These are phyloP conservation scores for Holcopasites calliopsidis DNA, from an alignment of 1,140 invertebrate species.

Conservation along the genomic window DNA sequence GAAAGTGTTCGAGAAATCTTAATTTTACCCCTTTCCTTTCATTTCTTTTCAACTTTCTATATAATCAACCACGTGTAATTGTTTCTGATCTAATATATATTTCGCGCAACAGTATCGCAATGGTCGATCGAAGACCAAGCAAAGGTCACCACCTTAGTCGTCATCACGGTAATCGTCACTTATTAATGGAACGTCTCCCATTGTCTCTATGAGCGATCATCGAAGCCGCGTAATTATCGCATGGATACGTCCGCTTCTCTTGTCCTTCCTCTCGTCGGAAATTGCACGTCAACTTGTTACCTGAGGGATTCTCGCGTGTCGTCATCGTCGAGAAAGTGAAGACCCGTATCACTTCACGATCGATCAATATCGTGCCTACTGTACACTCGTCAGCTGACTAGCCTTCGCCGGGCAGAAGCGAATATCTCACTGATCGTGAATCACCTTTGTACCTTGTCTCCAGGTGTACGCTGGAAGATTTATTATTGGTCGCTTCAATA, in stretches of 20 bases:
- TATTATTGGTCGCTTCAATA: not conserved
- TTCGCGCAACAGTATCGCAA: not conserved
- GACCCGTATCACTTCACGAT: conserved; percentile 27
- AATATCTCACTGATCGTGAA: conserved; percentile 22
- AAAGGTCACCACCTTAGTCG: not conserved
- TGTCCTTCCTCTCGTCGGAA: conserved; percentile 4
- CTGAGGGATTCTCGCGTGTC: conserved; percentile 23
- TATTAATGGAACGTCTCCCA: conserved; percentile 26
- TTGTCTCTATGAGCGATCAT: conserved; percentile 7
- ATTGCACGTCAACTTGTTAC: conserved; percentile 26
- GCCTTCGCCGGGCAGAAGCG: not conserved
- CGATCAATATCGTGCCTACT: conserved; percentile 58
- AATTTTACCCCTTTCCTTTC: too few species aligned
- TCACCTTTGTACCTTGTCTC: too few species aligned
- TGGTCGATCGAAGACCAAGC: not conserved
- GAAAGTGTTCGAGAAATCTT: too few species aligned
- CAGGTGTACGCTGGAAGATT: not conserved
- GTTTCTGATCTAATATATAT: too few species aligned
- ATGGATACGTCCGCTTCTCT: not conserved
- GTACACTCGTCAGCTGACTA: conserved; percentile 43
- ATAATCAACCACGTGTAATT: too few species aligned
- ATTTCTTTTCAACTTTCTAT: too few species aligned
- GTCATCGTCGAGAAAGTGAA: conserved; percentile 43
- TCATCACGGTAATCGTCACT: conserved; percentile 16
- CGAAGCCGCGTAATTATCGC: conserved; percentile 27